Evolutionary conservation across 1,140 invertebrate genomes (phyloP).

Genomic region (Drosophila ohnishii): DNA sequence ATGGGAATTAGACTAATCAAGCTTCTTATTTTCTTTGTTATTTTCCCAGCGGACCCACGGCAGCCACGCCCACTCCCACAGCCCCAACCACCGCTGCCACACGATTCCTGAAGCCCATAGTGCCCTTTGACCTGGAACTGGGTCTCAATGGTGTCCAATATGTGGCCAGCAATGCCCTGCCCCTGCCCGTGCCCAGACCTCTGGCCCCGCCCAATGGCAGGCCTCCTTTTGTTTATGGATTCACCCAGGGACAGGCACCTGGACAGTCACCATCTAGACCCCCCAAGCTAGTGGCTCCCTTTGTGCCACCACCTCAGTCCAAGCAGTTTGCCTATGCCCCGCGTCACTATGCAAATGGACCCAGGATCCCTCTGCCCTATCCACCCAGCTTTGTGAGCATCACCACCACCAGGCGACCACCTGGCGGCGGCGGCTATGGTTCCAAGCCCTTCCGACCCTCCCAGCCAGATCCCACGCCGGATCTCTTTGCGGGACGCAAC

Average conservation of each 20-base stretch:
- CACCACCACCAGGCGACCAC: slow-evolving; percentile 64
- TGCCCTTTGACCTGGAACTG: slow-evolving; percentile 68
- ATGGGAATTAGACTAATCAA: slow-evolving; percentile 42
- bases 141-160: slow-evolving; percentile 56
- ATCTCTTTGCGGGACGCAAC: slow-evolving; percentile 65
- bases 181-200: slow-evolving; percentile 22
- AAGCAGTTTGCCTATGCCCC: slow-evolving; percentile 69
- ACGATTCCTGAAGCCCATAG: slow-evolving; percentile 59
- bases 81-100: slow-evolving; percentile 15
- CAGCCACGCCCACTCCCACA: slow-evolving; percentile 40
- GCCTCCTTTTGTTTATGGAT: slow-evolving; percentile 30
- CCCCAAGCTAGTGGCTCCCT: neutral
- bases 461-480: slow-evolving; percentile 58
- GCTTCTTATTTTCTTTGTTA: neutral
- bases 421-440: neutral
- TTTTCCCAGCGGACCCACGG: slow-evolving; percentile 39
- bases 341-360: slow-evolving; percentile 51
- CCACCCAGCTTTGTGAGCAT: slow-evolving; percentile 77
- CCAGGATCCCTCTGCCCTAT: slow-evolving; percentile 67
- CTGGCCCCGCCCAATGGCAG: slow-evolving; percentile 13
- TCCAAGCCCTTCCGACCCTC: slow-evolving; percentile 56
- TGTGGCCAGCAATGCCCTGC: slow-evolving; percentile 47
- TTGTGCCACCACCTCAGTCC: slow-evolving; percentile 45
- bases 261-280: slow-evolving; percentile 1
- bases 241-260: slow-evolving; percentile 23